Evolutionary conservation across 2,888 invertebrate species (phyloP).

Genomic region (Balanococcus diminutus): DNA sequence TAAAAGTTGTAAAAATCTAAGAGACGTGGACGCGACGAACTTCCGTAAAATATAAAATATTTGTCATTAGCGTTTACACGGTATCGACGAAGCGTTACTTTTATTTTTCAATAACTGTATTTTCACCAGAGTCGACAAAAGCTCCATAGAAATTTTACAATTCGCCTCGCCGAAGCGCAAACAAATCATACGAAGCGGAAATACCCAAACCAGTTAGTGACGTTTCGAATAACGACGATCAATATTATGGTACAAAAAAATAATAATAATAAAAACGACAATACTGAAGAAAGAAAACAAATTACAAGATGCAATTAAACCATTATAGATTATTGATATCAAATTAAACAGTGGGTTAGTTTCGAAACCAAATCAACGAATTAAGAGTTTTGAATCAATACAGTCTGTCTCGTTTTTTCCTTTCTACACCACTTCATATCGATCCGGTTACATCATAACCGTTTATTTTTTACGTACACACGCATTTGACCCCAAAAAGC

Average conservation of each 20-base stretch:
- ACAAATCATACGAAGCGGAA: conserved; percentile 16
- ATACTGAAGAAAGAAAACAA: background rate
- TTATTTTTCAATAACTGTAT: background rate
- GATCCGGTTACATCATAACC: conserved; percentile 53
- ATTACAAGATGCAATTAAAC: background rate
- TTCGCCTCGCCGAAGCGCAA: background rate
- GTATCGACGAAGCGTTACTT: background rate
- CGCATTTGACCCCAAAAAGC: conserved; percentile 52
- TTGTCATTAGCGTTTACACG: background rate
- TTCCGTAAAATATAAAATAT: background rate
- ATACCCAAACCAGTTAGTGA: background rate
- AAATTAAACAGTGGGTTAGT: background rate
- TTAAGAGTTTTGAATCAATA: conserved; percentile 42
- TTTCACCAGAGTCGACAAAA: background rate
- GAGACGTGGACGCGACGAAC: background rate
- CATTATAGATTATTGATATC: conserved; percentile 1
- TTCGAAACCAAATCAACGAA: conserved; percentile 41
- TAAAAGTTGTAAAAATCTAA: background rate
- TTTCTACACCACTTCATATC: conserved; percentile 42
- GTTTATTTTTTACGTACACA: conserved; percentile 51
- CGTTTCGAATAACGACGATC: background rate
- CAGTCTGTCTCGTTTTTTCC: conserved; percentile 51
- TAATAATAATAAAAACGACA: background rate
- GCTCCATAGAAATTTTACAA: background rate
- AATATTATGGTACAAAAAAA: background rate